These are phyloP conservation scores for Masticophis lateralis DNA, from an alignment of 2,797 vertebrate species.

Conservation along the genomic window DNA sequence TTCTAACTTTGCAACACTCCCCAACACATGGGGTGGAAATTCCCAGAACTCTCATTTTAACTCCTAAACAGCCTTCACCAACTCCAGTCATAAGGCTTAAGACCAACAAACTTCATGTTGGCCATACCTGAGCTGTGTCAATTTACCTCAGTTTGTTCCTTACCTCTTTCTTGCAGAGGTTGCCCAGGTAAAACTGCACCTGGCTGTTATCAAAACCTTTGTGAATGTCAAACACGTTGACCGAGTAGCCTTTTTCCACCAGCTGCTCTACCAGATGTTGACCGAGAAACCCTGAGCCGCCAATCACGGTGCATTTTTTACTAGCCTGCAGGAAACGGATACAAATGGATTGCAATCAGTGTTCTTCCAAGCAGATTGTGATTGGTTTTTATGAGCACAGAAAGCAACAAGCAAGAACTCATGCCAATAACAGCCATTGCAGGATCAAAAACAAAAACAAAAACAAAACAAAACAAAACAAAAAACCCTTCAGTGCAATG, in stretches of 20 bases:
- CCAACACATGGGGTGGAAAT: not conserved
- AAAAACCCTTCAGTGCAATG: too few species aligned
- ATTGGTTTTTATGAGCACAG: not conserved
- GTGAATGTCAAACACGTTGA: constrained; percentile 89
- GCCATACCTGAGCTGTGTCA: not conserved
- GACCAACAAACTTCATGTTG: not conserved
- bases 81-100: not conserved
- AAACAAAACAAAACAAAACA: not conserved
- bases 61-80: not conserved
- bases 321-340: constrained; percentile 68
- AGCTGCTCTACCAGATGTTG: constrained; percentile 90
- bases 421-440: not conserved
- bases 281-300: constrained; percentile 92
- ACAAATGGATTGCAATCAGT: not conserved
- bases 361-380: not conserved
- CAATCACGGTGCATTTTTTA: constrained; percentile 87
- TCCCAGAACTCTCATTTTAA: not conserved
- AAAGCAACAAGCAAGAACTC: not conserved
- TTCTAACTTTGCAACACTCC: not conserved
- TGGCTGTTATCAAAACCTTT: constrained; percentile 79
- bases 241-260: constrained; percentile 81
- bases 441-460: not conserved
- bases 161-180: constrained; percentile 89
- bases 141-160: not conserved
- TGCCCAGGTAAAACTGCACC: constrained; percentile 86